A percentile compares a stretch with the other conserved stretches of the same genome.
These are phyloP conservation scores for Cebus imitator DNA, from an alignment of 2,113 vertebrate genomes.

Conservation along the genomic window DNA sequence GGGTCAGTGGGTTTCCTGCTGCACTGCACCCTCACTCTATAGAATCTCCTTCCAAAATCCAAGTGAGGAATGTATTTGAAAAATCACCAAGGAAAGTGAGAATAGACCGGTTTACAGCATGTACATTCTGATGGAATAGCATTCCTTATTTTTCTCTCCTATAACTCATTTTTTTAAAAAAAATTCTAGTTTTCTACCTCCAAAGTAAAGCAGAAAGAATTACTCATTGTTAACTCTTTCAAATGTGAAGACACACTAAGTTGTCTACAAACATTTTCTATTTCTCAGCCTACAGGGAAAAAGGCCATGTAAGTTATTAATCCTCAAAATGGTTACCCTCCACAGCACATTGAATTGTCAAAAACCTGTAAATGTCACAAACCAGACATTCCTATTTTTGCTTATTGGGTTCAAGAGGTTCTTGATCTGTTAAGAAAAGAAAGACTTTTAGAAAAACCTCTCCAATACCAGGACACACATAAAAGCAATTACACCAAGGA, in stretches of 20 bases:
- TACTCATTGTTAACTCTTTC: background rate
- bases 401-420: background rate
- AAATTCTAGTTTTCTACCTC: background rate
- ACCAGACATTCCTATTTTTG: background rate
- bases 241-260: background rate
- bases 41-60: background rate
- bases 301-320: background rate
- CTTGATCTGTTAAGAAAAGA: background rate
- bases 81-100: background rate
- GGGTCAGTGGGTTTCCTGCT: background rate
- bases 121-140: background rate
- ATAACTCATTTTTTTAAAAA: background rate
- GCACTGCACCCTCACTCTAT: background rate
- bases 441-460: background rate
- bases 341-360: background rate
- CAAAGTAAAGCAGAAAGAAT: background rate
- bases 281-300: background rate
- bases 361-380: background rate
- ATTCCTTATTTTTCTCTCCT: background rate
- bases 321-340: background rate
- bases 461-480: background rate
- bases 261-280: background rate
- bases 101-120: background rate
- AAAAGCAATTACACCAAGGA: background rate
- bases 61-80: background rate